These are phyloP conservation scores for Pipa parva DNA, from an alignment of 2,113 vertebrate species.

Conservation along the genomic window DNA sequence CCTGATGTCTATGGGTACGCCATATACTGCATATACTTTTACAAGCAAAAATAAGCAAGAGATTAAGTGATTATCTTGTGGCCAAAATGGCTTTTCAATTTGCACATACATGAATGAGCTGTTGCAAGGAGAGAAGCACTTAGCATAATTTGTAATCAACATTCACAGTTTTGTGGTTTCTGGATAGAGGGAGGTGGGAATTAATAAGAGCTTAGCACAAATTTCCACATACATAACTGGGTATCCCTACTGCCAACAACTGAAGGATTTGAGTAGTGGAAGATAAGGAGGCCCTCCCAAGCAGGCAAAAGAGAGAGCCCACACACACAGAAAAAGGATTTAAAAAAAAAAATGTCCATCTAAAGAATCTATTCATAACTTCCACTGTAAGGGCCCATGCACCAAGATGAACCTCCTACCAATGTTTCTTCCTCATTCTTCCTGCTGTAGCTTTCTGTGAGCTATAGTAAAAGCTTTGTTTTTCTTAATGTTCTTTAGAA, in stretches of 20 bases:
- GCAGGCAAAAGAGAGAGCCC: neutral
- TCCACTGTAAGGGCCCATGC: neutral
- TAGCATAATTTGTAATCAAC: constrained; percentile 31
- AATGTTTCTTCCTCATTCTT: neutral
- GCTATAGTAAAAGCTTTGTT: too few relatives aligned
- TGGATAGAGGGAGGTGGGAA: neutral
- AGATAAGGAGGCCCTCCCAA: neutral
- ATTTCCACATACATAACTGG: neutral
- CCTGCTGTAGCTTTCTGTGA: neutral
- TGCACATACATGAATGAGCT: constrained; percentile 1
- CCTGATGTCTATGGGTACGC: constrained; percentile 4
- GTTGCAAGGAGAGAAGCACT: constrained; percentile 20
- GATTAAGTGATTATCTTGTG: constrained; percentile 26
- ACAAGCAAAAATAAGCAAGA: constrained; percentile 18
- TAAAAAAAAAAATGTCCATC: neutral
- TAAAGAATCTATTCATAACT: neutral
- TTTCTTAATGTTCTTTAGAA: too few relatives aligned
- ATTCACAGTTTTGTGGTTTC: constrained; percentile 26
- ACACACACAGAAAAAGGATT: neutral
- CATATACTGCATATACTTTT: constrained; percentile 3
- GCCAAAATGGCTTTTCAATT: neutral
- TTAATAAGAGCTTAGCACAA: neutral
- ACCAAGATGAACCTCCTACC: neutral
- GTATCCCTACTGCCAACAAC: neutral
- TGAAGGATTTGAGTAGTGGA: neutral